A percentile compares a stretch with the other conserved stretches of the same genome.
phyloP scores from a whole-genome alignment of 2,888 invertebrate species.

The Leptopilina syphax region DNA sequence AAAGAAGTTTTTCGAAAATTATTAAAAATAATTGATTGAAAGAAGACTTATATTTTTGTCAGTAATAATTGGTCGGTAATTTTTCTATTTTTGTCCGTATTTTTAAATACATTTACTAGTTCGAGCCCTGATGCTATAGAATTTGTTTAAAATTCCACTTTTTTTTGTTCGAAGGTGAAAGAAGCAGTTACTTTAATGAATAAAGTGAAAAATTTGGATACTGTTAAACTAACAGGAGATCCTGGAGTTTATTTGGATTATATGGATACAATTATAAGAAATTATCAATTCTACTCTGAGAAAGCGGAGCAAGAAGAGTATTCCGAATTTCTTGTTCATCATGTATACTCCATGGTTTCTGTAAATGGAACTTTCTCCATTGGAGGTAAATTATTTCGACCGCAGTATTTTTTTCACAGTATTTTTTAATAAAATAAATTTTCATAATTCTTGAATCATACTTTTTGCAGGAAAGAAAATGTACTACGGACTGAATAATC shows the following conservation, averaged over 20 bases:
- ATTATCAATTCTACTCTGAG: constrained; percentile 59
- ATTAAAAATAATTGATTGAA: too few species aligned
- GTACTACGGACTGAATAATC: constrained; percentile 17
- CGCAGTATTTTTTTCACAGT: neutral
- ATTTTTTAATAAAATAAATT: too few species aligned
- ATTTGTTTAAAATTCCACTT: neutral
- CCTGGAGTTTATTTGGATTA: constrained; percentile 58
- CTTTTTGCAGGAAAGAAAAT: constrained; percentile 9
- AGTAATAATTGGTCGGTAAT: too few species aligned
- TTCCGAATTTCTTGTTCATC: constrained; percentile 61
- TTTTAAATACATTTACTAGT: too few species aligned
- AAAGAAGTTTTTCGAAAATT: too few species aligned
- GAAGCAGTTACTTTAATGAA: constrained; percentile 64
- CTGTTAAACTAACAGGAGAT: constrained; percentile 56
- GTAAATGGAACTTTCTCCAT: constrained; percentile 48
- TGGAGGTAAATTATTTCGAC: constrained; percentile 9
- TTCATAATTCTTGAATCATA: neutral
- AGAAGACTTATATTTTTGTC: too few species aligned
- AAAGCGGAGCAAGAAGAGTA: constrained; percentile 63
- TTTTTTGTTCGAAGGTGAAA: constrained; percentile 52
- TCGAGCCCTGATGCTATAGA: too few species aligned
- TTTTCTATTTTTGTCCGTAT: too few species aligned
- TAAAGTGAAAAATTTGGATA: constrained; percentile 55
- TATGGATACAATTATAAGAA: constrained; percentile 62
- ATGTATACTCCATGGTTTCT: constrained; percentile 65